A percentile compares a stretch with the other conserved stretches of the same genome.
phyloP scores from a whole-genome alignment of 1,140 invertebrate genomes.

The Linepithema humile region DNA sequence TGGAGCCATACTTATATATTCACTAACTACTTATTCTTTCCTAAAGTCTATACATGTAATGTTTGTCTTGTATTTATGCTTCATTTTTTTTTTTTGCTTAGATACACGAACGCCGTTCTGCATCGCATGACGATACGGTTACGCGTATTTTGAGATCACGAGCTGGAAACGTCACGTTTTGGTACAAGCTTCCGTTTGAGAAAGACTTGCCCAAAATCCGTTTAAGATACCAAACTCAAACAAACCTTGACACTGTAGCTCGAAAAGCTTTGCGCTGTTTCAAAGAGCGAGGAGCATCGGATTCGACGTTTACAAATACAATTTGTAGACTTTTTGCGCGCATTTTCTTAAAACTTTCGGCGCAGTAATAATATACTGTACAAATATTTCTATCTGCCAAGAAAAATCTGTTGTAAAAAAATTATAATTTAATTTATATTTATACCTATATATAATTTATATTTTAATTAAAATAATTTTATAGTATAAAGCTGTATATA shows the following conservation, averaged over 20 bases:
- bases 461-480: neutral
- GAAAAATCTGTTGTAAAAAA: neutral
- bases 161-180: constrained; percentile 74
- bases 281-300: constrained; percentile 23
- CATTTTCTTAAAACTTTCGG: neutral
- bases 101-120: constrained; percentile 70
- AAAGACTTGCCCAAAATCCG: constrained; percentile 59
- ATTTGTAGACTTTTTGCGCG: neutral
- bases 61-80: constrained; percentile 57
- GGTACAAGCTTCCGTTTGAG: constrained; percentile 57
- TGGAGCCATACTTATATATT: constrained; percentile 12
- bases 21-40: constrained; percentile 46
- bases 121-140: constrained; percentile 64
- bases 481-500: neutral
- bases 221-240: constrained; percentile 72
- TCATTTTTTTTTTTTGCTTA: constrained; percentile 58
- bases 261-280: constrained; percentile 65
- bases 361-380: neutral
- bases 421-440: too few species aligned
- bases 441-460: too few species aligned
- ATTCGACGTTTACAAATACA: neutral
- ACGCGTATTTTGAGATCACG: constrained; percentile 77
- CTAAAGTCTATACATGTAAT: constrained; percentile 71
- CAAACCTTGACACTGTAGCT: constrained; percentile 49
- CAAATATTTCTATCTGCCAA: neutral